Evolutionary conservation across 2,113 vertebrate species (phyloP), one percentile per base, ranked within the genome.

Genomic region (Galeopterus variegatus): DNA sequence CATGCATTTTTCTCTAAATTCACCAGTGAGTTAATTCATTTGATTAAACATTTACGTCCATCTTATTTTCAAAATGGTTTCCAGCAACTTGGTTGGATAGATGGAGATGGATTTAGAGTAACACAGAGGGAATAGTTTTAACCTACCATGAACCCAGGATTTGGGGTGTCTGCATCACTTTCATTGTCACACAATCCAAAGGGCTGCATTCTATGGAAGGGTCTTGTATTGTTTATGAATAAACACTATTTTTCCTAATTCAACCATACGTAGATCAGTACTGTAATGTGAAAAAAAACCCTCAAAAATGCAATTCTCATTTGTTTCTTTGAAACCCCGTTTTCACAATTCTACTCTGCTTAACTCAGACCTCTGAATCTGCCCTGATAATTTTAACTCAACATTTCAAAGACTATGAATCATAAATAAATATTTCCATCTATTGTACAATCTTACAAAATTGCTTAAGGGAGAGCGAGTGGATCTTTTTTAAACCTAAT

Each of bases 271-370:
- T 90, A 84, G 17, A 77, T 65, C 67, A 83, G 15, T 3, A 54
- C 11, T 18, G 1, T 8, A 19, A 41, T 24, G 6, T 72, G 72
- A n/a, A 24, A 72, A 62, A 70, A 83, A 21, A 41, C 4, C 4
- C 62, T 56, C 41, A 56, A 79, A 83, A 94, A 73, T 14, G n/a
- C 6, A 65, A 41, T 65, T 92, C 26, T 83, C 21, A 58, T 73
- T 62, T 80, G 31, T n/a, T 69, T 91, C 33, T 79, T 72, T 58
- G 45, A 87, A 95, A 76, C 28, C 7, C 23, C 50, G 9, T 76
- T 93, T 84, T 88, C 52, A 87, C n/a, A 54, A 56, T 82, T 96
- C 85, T 81, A 58, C 75, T 86, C 75, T 19, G 58, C 18, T 89
- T 64, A 82, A 65, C 26, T 90, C 41, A 64, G 36, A 52, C 26